Base-by-base conservation (phyloP, 2,888 invertebrate species). In the Embidobia sp. region DNA sequence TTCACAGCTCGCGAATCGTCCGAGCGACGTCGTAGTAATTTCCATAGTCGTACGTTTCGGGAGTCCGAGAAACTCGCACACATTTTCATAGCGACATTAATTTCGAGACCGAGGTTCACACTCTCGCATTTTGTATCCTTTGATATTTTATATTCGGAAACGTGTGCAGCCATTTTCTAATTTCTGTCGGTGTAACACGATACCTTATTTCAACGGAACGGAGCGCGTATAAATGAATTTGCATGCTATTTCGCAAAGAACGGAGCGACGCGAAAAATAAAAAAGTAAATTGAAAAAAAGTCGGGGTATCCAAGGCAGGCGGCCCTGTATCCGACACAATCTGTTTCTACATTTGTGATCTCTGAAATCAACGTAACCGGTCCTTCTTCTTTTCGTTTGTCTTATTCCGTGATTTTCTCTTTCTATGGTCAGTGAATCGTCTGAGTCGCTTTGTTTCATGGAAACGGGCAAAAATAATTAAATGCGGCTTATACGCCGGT, bases 261-360 rank as follows among this genome's bases (percentile, higher is more conserved):
- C n/a, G 13, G 15, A 44, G 5, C 37, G 53, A 35, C 40, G 48
- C 15, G 49, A 18, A 37, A 27, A 26, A 51, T 3, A 61, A 61
- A 67, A 51, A 44, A 69, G 44, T 10, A 33, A 33, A 33, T 7
- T 1, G 10, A 73, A 46, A 51, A 61, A 72, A 59, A 73, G 77
- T 53, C 18, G 1, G 46, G n/a, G 27, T 31, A 8, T 16, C 61
- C 61, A 27, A 49, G 31, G 7, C 31, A 40, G 51, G 81, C 85
- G 85, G 83, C 81, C 82, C 82, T 83, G 82, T 85, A 85, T 85
- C 80, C 76, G 83, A 81, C 76, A 72, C 82, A 78, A 79, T 79
- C 78, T 77, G 84, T 87, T 85, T 84, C 78, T 79, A 79, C 51
- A 37, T 73, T 81, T 77, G 77, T 77, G 79, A 81, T 77, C 51